Evolutionary conservation across 1,140 invertebrate species (phyloP), one percentile per base, ranked within the genome.

Genomic region (Heliothis virescens): DNA sequence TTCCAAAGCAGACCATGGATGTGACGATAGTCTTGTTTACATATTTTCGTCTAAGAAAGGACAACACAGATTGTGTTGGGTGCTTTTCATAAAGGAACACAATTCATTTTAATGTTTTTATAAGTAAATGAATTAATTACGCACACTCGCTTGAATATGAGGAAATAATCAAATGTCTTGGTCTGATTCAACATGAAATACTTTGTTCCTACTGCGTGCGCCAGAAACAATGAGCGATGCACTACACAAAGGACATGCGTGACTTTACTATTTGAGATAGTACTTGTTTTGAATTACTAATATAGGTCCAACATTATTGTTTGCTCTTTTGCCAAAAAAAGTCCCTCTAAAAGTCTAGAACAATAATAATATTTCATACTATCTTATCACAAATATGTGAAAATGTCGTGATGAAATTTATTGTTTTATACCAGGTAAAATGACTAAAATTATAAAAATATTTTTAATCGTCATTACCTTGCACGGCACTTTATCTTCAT

Each of bases 1-100:
- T 80, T 86, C 85, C 85, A 86, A 86, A 71, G 57, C n/a, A 71
- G 75, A 48, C 72, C 53, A 81, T 79, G 72, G 21, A 12, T 60
- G 18, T 57, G 80, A 83, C 80, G 76, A 13, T 76, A 52, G 11
- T 29, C 34, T 47, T 75, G 53, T 69, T 41, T 63, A 55, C 53
- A 47, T 13, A 47, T 80, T 75, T 47, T 18, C 15, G 48, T 9
- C 4, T 11, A 16, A 72, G 57, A 55, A 72, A 72, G 16, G 52
- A n/a, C 29, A 72, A 72, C 29, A 72, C 63, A 18, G 3, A 53
- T 53, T 71, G 21, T 21, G 21, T 26, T 11, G 48, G 13, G 15
- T 18, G 15, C 41, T 7, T 16, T 13, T 48, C 63, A 48, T 67
- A 48, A 48, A 0, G 4, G 34, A 10, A 63, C 41, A 52, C 9